Evolutionary conservation across 2,888 invertebrate genomes (phyloP), one percentile per base, ranked within the genome.

Genomic region (Alentia gelatinosa): DNA sequence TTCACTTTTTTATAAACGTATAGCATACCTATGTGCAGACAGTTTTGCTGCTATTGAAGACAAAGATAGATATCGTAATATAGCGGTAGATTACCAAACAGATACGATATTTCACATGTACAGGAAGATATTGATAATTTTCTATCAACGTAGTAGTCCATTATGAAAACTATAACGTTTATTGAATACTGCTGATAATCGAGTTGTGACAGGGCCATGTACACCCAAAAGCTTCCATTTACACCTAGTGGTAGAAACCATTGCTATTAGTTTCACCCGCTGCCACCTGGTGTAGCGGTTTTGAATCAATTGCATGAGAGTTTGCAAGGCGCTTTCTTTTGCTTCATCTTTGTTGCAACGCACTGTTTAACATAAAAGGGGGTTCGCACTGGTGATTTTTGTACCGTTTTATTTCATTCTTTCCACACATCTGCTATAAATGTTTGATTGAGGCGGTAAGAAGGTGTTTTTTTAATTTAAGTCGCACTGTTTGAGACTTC

Each of bases 191-290:
- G 79, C 79, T 79, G 68, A 68, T 68, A 68, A 3, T 30, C 4
- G 30, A 68, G 68, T 68, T 68, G 79, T 79, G 79, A 79, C 79
- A 79, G 79, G 79, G 79, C 37, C 79, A 35, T 79, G 79, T 79
- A 1, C 37, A 37, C 39, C 79, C 39, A 37, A 35, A 79, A 35
- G 79, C 79, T 79, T 79, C 35, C 79, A 79, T 39, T 39, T 35
- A 79, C 79, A 79, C 79, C 79, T 79, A 79, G 79, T 79, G 79
- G 37, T 79, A 79, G 79, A 37, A 23, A 79, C 79, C 79, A 39
- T 79, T 79, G 79, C 39, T 79, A 79, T 12, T 37, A 35, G 39
- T 35, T 39, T 39, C 19, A 12, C 35, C 1, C 19, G 23, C 79
- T 79, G 79, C 79, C 79, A 79, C 79, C 79, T 79, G 79, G 79